These are phyloP conservation scores for Pagetopsis macropterus DNA, from an alignment of 2,797 vertebrate genomes.

Conservation along the genomic window DNA sequence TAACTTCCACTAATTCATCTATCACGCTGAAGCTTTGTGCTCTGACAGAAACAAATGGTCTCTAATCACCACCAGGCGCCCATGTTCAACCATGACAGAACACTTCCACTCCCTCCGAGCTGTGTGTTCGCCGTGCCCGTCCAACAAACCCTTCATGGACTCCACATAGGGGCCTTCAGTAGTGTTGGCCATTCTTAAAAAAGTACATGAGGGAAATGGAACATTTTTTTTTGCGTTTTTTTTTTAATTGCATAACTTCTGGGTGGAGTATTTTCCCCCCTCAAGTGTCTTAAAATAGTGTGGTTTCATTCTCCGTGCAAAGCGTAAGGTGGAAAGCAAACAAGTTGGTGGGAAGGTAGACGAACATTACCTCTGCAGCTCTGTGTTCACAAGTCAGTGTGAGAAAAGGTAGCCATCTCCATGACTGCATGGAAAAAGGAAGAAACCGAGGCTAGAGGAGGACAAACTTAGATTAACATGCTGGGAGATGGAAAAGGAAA, in stretches of 20 bases:
- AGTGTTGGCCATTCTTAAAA: slow-evolving; percentile 54
- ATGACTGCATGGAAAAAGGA: slow-evolving; percentile 72
- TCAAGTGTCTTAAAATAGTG: slow-evolving; percentile 72
- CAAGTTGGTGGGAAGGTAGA: slow-evolving; percentile 59
- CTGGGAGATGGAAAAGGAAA: slow-evolving; percentile 39
- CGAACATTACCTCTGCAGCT: slow-evolving; percentile 42
- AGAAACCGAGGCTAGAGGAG: slow-evolving; percentile 44
- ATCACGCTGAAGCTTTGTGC: slow-evolving; percentile 72
- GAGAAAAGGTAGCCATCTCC: slow-evolving; percentile 63
- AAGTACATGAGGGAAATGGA: slow-evolving; percentile 61
- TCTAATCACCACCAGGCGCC: slow-evolving; percentile 80
- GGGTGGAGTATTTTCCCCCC: slow-evolving; percentile 62
- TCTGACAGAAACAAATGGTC: slow-evolving; percentile 81
- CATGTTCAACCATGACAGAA: slow-evolving; percentile 77
- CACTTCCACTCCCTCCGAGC: slow-evolving; percentile 70
- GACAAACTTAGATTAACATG: slow-evolving; percentile 38
- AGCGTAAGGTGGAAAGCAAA: slow-evolving; percentile 73
- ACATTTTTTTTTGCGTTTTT: slow-evolving; percentile 50
- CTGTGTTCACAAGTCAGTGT: slow-evolving; percentile 58
- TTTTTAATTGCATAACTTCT: slow-evolving; percentile 73
- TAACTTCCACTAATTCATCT: slow-evolving; percentile 76
- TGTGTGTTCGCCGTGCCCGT: slow-evolving; percentile 32
- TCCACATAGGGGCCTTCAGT: slow-evolving; percentile 52
- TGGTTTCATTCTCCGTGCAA: slow-evolving; percentile 50
- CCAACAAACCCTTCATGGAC: slow-evolving; percentile 49